Evolutionary conservation across 1,140 invertebrate species (phyloP).

Genomic region (Uloborus diversus): DNA sequence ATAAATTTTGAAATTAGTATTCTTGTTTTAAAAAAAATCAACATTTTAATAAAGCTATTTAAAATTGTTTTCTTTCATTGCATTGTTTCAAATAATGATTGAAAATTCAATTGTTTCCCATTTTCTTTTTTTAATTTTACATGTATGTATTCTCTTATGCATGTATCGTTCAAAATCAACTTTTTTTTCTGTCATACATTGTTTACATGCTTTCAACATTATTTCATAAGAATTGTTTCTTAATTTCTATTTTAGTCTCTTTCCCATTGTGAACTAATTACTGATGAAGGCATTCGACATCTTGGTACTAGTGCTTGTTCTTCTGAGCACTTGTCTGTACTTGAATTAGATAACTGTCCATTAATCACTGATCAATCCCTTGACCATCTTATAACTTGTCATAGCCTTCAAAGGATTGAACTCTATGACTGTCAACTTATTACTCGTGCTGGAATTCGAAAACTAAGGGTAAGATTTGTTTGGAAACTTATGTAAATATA

Average conservation of each 20-base stretch:
- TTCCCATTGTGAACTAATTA: constrained; percentile 98
- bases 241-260: constrained; percentile 88
- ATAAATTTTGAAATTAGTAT: too few species aligned
- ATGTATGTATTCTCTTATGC: too few species aligned
- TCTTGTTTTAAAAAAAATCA: too few species aligned
- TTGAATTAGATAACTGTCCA: constrained; percentile 99
- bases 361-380: constrained; percentile 97
- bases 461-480: constrained; percentile 80
- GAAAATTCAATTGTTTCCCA: too few species aligned
- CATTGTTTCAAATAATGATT: too few species aligned
- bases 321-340: constrained; percentile 87
- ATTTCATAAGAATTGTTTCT: too few species aligned
- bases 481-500: not conserved
- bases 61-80: too few species aligned
- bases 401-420: constrained; percentile 95
- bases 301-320: constrained; percentile 90
- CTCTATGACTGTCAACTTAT: constrained; percentile 99
- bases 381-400: constrained; percentile 92
- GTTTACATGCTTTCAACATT: too few species aligned
- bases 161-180: not conserved
- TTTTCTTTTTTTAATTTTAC: too few species aligned
- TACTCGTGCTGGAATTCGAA: constrained; percentile 92
- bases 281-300: constrained; percentile 96
- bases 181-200: not conserved
- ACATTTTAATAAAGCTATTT: too few species aligned